These are phyloP conservation scores for Drosophila maculinotata DNA, from an alignment of 2,888 invertebrate species.

Conservation along the genomic window DNA sequence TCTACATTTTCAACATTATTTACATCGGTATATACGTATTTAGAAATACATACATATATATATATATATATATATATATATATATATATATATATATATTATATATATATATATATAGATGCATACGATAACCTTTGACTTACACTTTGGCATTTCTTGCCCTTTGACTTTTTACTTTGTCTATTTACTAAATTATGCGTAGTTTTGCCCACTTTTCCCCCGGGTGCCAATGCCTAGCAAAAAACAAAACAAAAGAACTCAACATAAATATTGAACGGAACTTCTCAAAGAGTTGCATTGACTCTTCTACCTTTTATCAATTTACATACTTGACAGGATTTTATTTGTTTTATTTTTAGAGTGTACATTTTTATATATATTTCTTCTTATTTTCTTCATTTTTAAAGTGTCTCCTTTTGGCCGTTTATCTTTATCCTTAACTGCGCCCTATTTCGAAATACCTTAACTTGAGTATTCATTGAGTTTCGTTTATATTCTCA, in stretches of 20 bases:
- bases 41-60: conserved; percentile 12
- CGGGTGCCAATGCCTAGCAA: conserved; percentile 38
- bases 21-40: conserved; percentile 31
- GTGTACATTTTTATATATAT: conserved; percentile 19
- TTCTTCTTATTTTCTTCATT: background rate
- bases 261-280: conserved; percentile 8
- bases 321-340: conserved; percentile 45
- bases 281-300: conserved; percentile 20
- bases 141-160: conserved; percentile 8
- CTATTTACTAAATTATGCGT: conserved; percentile 68
- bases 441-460: conserved; percentile 5
- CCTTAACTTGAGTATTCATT: conserved; percentile 6
- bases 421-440: background rate
- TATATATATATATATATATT: conserved; percentile 18
- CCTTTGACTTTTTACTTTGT: conserved; percentile 17
- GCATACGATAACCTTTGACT: background rate
- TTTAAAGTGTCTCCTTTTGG: background rate
- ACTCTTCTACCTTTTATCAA: conserved; percentile 18
- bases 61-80: conserved; percentile 19
- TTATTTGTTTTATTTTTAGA: conserved; percentile 20
- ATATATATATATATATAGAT: conserved; percentile 14
- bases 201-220: conserved; percentile 67
- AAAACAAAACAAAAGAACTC: conserved; percentile 13
- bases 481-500: conserved; percentile 22
- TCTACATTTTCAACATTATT: conserved; percentile 35